Percentiles rank a stretch among this genome's conserved stretches.
phyloP scores from a whole-genome alignment of 1,140 invertebrate species.

The Hormaphis cornu region DNA sequence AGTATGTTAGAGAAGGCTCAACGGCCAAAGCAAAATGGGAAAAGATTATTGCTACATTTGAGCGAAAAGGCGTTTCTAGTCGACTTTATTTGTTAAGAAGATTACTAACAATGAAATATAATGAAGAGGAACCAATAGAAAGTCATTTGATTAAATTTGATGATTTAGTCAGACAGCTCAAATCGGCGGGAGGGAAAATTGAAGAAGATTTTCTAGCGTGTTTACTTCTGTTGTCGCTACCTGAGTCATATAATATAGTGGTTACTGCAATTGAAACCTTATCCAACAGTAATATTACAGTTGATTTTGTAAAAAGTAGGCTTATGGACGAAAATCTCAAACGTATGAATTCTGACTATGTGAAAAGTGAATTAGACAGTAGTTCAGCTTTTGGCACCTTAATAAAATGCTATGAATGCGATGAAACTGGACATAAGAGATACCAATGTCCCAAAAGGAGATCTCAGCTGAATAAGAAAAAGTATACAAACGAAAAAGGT shows the following conservation, averaged over 20 bases:
- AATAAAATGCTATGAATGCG: constrained; percentile 38
- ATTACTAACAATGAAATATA: constrained; percentile 8
- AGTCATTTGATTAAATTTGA: constrained; percentile 2
- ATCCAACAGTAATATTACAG: constrained; percentile 30
- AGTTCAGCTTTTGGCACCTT: constrained; percentile 41
- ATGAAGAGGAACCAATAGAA: constrained; percentile 7
- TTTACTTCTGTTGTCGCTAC: constrained; percentile 17
- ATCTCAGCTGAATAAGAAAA: not conserved
- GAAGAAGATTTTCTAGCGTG: constrained; percentile 13
- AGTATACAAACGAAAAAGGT: too few relatives aligned
- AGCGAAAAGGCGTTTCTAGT: constrained; percentile 24
- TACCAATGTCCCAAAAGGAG: not conserved
- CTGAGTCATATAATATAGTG: constrained; percentile 17
- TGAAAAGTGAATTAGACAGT: constrained; percentile 15
- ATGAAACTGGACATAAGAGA: constrained; percentile 1
- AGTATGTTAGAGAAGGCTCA: constrained; percentile 36
- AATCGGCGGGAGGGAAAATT: not conserved
- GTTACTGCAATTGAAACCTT: constrained; percentile 34
- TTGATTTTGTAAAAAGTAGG: constrained; percentile 37
- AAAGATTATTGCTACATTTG: constrained; percentile 33
- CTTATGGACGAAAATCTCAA: constrained; percentile 38
- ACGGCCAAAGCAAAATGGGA: constrained; percentile 34
- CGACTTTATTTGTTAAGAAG: not conserved
- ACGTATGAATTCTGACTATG: not conserved
- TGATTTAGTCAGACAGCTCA: not conserved